phyloP scores from a whole-genome alignment of 2,888 invertebrate species.

The Lypha dubia region DNA sequence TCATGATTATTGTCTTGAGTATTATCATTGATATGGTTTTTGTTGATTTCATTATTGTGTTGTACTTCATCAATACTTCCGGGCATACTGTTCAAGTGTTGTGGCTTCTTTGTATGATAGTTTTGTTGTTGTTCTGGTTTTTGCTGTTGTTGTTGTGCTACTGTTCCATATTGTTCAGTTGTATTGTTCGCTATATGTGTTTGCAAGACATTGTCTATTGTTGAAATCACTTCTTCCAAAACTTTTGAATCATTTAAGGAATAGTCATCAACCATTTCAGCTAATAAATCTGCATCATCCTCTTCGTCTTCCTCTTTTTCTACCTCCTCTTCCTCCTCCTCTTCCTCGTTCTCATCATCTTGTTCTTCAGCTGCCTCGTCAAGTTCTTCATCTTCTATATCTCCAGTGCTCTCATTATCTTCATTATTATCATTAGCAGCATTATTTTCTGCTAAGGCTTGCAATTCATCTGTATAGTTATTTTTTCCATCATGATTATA shows the following conservation, averaged over 20 bases:
- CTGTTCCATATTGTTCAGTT: constrained; percentile 32
- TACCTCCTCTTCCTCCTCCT: constrained; percentile 22
- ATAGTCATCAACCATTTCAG: constrained; percentile 69
- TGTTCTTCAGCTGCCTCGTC: constrained; percentile 37
- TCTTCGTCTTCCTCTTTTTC: constrained; percentile 58
- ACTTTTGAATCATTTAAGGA: constrained; percentile 65
- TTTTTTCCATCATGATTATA: constrained; percentile 46
- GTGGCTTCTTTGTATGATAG: constrained; percentile 50
- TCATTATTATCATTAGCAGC: constrained; percentile 10
- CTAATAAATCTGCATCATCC: constrained; percentile 63
- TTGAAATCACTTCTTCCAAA: constrained; percentile 65
- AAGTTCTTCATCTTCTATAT: constrained; percentile 50
- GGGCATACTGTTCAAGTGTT: constrained; percentile 72
- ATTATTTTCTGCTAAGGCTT: constrained; percentile 31
- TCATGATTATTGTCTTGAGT: constrained; percentile 64
- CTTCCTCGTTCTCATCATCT: constrained; percentile 49
- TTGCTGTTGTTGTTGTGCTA: constrained; percentile 6
- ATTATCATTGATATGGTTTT: constrained; percentile 58
- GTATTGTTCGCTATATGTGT: constrained; percentile 52
- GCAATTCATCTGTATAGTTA: constrained; percentile 58
- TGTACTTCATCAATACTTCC: constrained; percentile 64
- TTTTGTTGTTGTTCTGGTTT: constrained; percentile 41
- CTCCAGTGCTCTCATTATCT: constrained; percentile 5
- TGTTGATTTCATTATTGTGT: constrained; percentile 71
- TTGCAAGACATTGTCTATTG: constrained; percentile 62